Evolutionary conservation across 2,113 vertebrate genomes (phyloP).

Genomic region (Amazona guildingii): DNA sequence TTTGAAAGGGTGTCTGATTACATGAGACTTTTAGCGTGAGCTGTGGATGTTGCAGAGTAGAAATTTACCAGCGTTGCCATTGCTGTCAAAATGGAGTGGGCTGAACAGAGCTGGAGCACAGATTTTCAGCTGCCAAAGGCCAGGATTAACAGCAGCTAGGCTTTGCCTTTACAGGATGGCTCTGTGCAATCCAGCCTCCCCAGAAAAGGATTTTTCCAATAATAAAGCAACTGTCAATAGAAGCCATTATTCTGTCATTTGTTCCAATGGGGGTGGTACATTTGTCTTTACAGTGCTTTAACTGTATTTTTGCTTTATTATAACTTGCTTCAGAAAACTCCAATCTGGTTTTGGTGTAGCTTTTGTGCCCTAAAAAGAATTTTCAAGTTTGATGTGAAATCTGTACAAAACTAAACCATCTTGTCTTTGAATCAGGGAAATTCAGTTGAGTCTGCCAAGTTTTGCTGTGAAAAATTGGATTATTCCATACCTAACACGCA

Average conservation of each 20-base stretch:
- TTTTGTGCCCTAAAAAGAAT: background rate
- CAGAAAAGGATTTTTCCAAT: background rate
- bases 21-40: background rate
- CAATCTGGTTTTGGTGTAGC: background rate
- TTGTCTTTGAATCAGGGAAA: constrained; percentile 4
- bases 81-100: background rate
- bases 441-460: background rate
- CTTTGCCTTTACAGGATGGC: background rate
- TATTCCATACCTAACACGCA: background rate
- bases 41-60: background rate
- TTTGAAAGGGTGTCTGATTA: background rate
- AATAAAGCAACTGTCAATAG: background rate
- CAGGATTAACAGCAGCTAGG: background rate
- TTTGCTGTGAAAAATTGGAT: constrained; percentile 14
- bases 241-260: background rate
- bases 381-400: background rate
- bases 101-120: background rate
- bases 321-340: background rate
- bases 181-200: background rate
- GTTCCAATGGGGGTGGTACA: background rate
- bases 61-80: background rate
- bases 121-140: background rate
- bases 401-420: background rate
- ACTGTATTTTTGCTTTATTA: background rate
- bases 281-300: background rate